A percentile compares a stretch with the other conserved stretches of the same genome.
These are phyloP conservation scores for Platysteira castanea DNA, from an alignment of 2,113 vertebrate species.

Conservation along the genomic window DNA sequence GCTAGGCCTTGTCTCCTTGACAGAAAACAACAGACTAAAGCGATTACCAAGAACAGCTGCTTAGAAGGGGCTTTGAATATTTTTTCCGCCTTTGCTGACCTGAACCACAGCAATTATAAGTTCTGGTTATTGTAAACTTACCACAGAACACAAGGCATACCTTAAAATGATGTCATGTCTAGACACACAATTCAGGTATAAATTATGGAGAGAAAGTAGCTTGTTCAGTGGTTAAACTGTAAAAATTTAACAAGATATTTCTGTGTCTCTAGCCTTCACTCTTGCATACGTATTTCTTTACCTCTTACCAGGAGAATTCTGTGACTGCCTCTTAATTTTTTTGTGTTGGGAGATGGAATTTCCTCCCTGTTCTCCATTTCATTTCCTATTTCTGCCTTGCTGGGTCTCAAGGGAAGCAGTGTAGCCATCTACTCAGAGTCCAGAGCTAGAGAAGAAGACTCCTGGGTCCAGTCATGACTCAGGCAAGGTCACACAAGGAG, in stretches of 20 bases:
- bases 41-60: slow-evolving; percentile 54
- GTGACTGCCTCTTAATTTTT: slow-evolving; percentile 55
- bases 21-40: slow-evolving; percentile 62
- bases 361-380: slow-evolving; percentile 48
- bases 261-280: slow-evolving; percentile 61
- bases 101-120: slow-evolving; percentile 53
- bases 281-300: slow-evolving; percentile 34
- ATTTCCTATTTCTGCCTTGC: slow-evolving; percentile 47
- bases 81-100: slow-evolving; percentile 49
- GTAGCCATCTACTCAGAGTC: slow-evolving; percentile 37
- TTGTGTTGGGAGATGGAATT: slow-evolving; percentile 54
- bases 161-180: slow-evolving; percentile 80
- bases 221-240: slow-evolving; percentile 70
- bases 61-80: slow-evolving; percentile 13
- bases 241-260: slow-evolving; percentile 74
- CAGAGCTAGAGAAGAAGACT: slow-evolving; percentile 6
- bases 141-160: slow-evolving; percentile 69
- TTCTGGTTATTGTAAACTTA: slow-evolving; percentile 74
- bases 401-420: slow-evolving; percentile 4
- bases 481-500: background rate
- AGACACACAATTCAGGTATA: slow-evolving; percentile 79
- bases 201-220: slow-evolving; percentile 72
- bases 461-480: slow-evolving; percentile 15
- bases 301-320: slow-evolving; percentile 60
- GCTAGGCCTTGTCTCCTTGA: slow-evolving; percentile 59